A percentile compares a stretch with the other conserved stretches of the same genome.
Evolutionary conservation across 1,140 invertebrate species (phyloP).

Genomic region (Idris sp.): DNA sequence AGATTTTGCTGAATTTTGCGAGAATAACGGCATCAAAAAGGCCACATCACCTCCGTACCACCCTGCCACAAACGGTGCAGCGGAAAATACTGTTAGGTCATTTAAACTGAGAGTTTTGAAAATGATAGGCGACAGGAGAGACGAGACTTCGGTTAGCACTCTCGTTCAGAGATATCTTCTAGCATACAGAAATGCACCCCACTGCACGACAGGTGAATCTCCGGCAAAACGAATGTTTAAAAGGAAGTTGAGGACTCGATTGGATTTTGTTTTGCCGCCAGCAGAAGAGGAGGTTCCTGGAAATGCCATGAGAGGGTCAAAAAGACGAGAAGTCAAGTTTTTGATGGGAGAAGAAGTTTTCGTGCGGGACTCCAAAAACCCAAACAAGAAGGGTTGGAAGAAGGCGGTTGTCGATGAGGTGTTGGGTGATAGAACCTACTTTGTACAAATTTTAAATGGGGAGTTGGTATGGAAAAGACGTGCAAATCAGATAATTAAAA

Average conservation of each 20-base stretch:
- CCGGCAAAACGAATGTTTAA: constrained; percentile 34
- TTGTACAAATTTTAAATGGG: constrained; percentile 2
- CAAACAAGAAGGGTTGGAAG: constrained; percentile 23
- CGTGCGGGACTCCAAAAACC: constrained; percentile 20
- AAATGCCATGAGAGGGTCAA: background rate
- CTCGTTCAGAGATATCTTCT: constrained; percentile 51
- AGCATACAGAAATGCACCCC: constrained; percentile 48
- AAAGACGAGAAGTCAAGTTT: constrained; percentile 12
- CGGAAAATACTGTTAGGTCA: constrained; percentile 43
- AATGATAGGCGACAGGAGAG: constrained; percentile 2
- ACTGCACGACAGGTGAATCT: constrained; percentile 3
- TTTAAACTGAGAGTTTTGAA: constrained; percentile 14
- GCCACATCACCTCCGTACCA: constrained; percentile 53
- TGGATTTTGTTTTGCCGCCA: constrained; percentile 18
- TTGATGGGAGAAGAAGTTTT: constrained; percentile 5
- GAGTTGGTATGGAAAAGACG: constrained; percentile 16
- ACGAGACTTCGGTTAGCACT: constrained; percentile 12
- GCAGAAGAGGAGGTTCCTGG: background rate
- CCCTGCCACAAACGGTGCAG: constrained; percentile 53
- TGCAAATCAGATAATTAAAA: constrained; percentile 9
- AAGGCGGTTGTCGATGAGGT: constrained; percentile 19
- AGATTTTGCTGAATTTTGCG: constrained; percentile 31
- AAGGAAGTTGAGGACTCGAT: constrained; percentile 28
- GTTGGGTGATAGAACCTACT: constrained; percentile 1
- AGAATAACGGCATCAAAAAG: constrained; percentile 23